Evolutionary conservation across 2,888 invertebrate species (phyloP).

Genomic region (Eurois occulta): DNA sequence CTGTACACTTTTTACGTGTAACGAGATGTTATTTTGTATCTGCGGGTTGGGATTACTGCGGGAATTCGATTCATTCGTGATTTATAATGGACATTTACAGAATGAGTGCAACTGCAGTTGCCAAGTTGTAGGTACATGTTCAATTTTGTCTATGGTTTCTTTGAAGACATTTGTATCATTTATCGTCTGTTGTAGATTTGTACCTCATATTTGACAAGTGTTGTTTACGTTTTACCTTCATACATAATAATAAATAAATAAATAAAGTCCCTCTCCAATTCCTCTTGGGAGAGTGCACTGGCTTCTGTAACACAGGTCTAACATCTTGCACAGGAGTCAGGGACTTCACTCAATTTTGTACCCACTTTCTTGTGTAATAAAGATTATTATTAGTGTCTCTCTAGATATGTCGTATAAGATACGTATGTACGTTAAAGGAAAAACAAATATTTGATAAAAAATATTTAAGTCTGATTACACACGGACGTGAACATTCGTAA

Average conservation of each 20-base stretch:
- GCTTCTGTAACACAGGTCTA: no score
- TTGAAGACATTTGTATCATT: neutral
- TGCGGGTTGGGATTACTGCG: constrained; percentile 21
- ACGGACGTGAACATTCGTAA: neutral
- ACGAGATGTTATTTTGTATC: constrained; percentile 21
- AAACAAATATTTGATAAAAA: neutral
- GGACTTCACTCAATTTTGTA: no score
- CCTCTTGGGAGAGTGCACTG: no score
- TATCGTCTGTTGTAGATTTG: neutral
- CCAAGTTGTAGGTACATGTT: constrained; percentile 25
- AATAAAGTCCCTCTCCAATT: no score
- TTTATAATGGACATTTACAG: constrained; percentile 39
- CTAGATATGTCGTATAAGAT: no score
- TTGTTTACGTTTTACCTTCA: constrained; percentile 25
- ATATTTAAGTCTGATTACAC: neutral
- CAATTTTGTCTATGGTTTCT: constrained; percentile 23
- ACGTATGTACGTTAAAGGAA: no score
- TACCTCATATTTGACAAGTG: neutral
- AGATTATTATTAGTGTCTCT: no score
- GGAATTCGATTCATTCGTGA: constrained; percentile 33
- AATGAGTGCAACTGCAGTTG: constrained; percentile 29
- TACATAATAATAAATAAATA: no score
- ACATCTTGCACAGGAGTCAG: no score
- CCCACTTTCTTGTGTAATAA: no score
- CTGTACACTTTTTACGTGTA: constrained; percentile 38